Evolutionary conservation across 1,140 invertebrate species (phyloP), one percentile per base, ranked within the genome.

Genomic region (Neodiprion lecontei): DNA sequence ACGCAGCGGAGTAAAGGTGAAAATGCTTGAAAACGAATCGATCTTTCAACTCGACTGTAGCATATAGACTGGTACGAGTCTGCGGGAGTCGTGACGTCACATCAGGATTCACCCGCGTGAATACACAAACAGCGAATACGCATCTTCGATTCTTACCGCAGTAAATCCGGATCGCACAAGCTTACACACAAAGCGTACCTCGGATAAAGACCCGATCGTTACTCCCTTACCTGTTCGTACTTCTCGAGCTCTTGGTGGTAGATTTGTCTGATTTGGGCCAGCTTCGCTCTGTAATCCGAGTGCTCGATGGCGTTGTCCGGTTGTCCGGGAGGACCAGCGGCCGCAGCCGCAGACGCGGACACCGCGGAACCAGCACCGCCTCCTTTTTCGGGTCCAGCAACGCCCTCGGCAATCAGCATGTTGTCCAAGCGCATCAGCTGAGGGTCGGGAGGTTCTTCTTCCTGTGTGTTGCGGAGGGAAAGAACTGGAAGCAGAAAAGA

Each of bases 211-310:
- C 28, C 21, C 7, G 14, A n/a, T 66, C 7, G 7, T 69, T 7
- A n/a, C 65, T 21, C 53, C 78, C 80, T 84, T 79, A 95, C 95
- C 91, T 96, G 95, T 90, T 99, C 98, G 85, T 99, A 99, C 92
- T 99, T 99, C 89, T 99, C 97, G 77, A 99, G 89, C 89, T 99
- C 98, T 88, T 99, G 97, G 88, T 99, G 98, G 89, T 99, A 99
- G 79, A 99, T 99, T 89, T 98, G 96, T 79, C 99, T 92, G 87
- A 99, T 99, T 90, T 99, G 98, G n/a, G 97, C 95, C 80, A 99
- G 91, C 90, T 99, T 99, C 78, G 97, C 97, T 80, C 98, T 93
- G 90, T 99, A 99, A 88, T 99, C 99, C 73, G 98, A 98, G 89
- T 99, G 98, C 90, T 99, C 99, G 85, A 98, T 98, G 78, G 96